These are phyloP conservation scores for Listrodromus nycthemerus DNA, from an alignment of 2,888 invertebrate species.

Conservation along the genomic window DNA sequence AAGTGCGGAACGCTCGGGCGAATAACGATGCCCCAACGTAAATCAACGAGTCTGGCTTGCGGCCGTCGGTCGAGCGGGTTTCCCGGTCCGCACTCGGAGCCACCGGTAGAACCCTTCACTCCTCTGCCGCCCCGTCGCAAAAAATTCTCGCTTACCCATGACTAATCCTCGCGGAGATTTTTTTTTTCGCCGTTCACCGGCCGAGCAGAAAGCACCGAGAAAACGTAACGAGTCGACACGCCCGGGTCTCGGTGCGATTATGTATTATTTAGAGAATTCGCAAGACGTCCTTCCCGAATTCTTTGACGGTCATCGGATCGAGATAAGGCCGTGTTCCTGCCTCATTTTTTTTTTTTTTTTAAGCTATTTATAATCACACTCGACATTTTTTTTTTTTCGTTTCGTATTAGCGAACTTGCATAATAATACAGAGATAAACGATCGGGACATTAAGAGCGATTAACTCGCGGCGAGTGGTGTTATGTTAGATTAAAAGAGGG, in stretches of 20 bases:
- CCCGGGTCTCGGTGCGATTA: not conserved
- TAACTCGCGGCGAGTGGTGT: not conserved
- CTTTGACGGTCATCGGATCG: constrained; percentile 33
- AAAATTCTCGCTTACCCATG: constrained; percentile 72
- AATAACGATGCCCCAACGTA: constrained; percentile 74
- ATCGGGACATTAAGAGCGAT: constrained; percentile 44
- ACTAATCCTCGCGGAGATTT: constrained; percentile 72
- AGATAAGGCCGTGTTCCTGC: constrained; percentile 11
- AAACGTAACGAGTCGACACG: constrained; percentile 24
- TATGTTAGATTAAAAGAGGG: constrained; percentile 17
- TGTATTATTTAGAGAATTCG: constrained; percentile 15
- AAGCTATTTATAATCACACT: not conserved
- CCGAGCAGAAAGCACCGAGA: not conserved
- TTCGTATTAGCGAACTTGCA: constrained; percentile 39
- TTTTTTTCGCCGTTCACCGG: constrained; percentile 63
- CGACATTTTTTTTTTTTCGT: constrained; percentile 16
- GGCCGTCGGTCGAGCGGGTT: constrained; percentile 1
- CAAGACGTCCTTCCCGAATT: constrained; percentile 17
- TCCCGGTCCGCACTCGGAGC: constrained; percentile 68
- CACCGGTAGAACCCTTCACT: constrained; percentile 70
- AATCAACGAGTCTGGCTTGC: constrained; percentile 69
- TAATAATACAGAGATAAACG: constrained; percentile 46
- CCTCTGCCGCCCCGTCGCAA: constrained; percentile 23
- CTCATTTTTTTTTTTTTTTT: constrained; percentile 11
- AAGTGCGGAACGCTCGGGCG: constrained; percentile 47